Evolutionary conservation across 2,113 vertebrate genomes (phyloP), one percentile per base, ranked within the genome.

Genomic region (Zingel zingel): DNA sequence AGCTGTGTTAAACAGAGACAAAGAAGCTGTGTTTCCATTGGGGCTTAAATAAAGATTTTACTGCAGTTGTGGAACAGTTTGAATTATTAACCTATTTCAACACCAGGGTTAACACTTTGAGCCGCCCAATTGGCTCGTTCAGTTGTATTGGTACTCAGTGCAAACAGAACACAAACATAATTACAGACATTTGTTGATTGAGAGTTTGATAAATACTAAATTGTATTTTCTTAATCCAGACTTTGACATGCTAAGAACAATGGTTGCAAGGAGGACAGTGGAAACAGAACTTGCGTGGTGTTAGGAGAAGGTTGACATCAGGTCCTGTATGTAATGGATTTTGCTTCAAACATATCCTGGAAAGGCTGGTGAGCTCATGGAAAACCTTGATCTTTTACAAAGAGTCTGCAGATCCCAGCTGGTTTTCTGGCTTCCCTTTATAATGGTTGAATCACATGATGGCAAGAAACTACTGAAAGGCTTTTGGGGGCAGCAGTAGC

Each of bases 291-390:
- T 43, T 67, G 57, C 73, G 58, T 74, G 66, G 64, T 74, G 74
- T 74, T 74, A 54, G 54, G 63, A 63, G 69, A 65, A 11, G 47
- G 58, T 57, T 89, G 61, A 87, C 61, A 82, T 21, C 48, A 68
- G 80, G 77, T 54, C 50, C 23, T 76, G 61, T 48, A 59, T 78
- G 56, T 73, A 82, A 86, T 83, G 75, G 70, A 50, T 70, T 81
- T 75, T 70, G 73, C 62, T 88, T 83, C 14, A 86, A 79, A 85
- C 47, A 68, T 66, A 61, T 82, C 84, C 77, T 81, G 86, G 84
- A 90, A 84, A 82, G 77, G 16, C 36, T 23, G 45, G 76, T 93
- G 92, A 91, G 87, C 74, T 93, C 87, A 93, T 91, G 91, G 88
- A 93, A 94, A 92, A 89, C 83, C 61, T 86, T 85, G 81, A 87